phyloP scores from a whole-genome alignment of 2,888 invertebrate genomes.

The Taenaris catops region DNA sequence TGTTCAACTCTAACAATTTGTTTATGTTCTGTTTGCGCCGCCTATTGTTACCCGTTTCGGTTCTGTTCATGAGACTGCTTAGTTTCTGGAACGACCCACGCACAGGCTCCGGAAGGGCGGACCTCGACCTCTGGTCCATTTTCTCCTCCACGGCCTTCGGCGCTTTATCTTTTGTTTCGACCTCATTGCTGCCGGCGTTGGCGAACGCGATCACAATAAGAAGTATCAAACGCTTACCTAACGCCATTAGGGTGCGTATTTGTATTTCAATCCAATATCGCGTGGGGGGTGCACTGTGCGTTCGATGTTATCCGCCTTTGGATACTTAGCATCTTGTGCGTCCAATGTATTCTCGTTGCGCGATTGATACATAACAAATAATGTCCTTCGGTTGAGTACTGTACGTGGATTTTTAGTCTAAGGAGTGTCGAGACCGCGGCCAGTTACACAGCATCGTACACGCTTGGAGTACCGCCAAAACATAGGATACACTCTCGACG shows the following conservation, averaged over 20 bases:
- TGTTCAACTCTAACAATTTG: conserved; percentile 39
- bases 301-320: conserved; percentile 26
- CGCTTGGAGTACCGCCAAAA: conserved; percentile 46
- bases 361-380: conserved; percentile 54
- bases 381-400: conserved; percentile 9
- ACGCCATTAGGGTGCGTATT: conserved; percentile 60
- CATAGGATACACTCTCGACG: conserved; percentile 39
- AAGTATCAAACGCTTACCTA: conserved; percentile 43
- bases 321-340: conserved; percentile 41
- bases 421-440: conserved; percentile 32
- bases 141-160: conserved; percentile 68
- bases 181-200: conserved; percentile 49
- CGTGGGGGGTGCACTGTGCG: conserved; percentile 35
- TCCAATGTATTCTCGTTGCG: conserved; percentile 32
- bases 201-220: conserved; percentile 48
- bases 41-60: conserved; percentile 36
- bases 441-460: conserved; percentile 22
- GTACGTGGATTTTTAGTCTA: conserved; percentile 36
- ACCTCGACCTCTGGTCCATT: conserved; percentile 52
- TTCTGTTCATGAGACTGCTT: conserved; percentile 48
- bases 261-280: conserved; percentile 37
- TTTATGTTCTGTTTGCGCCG: conserved; percentile 42
- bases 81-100: conserved; percentile 53
- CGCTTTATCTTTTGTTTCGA: conserved; percentile 57
- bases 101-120: conserved; percentile 47